phyloP scores from a whole-genome alignment of 2,888 invertebrate species.

The Phania funesta region DNA sequence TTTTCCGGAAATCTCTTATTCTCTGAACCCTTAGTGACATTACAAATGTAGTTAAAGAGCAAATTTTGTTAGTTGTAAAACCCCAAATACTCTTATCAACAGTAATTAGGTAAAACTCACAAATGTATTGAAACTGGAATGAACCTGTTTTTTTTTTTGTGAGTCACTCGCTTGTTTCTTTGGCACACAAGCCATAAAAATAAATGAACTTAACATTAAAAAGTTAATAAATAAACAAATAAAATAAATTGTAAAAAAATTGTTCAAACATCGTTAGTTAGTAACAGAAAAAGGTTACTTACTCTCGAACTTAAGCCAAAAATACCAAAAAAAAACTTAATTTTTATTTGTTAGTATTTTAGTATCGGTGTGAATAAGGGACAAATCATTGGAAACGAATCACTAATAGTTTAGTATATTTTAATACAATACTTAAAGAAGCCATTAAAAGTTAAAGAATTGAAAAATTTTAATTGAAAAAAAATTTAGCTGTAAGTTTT shows the following conservation, averaged over 20 bases:
- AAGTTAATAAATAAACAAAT: slow-evolving; percentile 3
- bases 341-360: background rate
- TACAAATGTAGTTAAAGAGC: background rate
- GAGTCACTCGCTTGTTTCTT: background rate
- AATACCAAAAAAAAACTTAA: slow-evolving; percentile 10
- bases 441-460: too few relatives aligned
- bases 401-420: too few relatives aligned
- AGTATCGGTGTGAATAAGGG: background rate
- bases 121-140: slow-evolving; percentile 22
- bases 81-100: too few relatives aligned
- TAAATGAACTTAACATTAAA: slow-evolving; percentile 1
- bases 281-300: too few relatives aligned
- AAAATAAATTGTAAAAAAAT: background rate
- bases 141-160: background rate
- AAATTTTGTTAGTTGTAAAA: slow-evolving; percentile 28
- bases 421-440: too few relatives aligned
- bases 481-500: too few relatives aligned
- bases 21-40: too few relatives aligned
- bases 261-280: slow-evolving; percentile 11
- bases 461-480: too few relatives aligned
- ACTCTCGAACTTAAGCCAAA: background rate
- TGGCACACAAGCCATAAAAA: background rate
- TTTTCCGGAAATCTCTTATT: too few relatives aligned
- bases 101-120: slow-evolving; percentile 42
- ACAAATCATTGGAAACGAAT: background rate